Percentiles rank a stretch among this genome's conserved stretches.
Evolutionary conservation across 2,113 vertebrate genomes (phyloP).

Genomic region (Rhineura floridana): DNA sequence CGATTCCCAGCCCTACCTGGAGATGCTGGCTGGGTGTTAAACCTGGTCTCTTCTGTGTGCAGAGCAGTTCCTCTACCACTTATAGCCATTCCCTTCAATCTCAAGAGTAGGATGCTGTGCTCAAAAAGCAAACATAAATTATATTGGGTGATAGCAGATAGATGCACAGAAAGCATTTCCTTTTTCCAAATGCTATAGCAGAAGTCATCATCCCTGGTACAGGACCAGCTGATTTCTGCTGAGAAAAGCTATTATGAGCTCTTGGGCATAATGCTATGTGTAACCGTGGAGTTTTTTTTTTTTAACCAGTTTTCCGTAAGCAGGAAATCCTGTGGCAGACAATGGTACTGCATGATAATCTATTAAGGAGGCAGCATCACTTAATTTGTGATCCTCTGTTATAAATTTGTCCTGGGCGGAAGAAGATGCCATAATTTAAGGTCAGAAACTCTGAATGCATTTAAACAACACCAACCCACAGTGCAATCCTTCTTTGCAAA

Average conservation of each 20-base stretch:
- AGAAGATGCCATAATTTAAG: constrained; percentile 8
- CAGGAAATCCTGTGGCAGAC: constrained; percentile 61
- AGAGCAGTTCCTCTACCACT: too few relatives aligned
- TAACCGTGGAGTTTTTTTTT: constrained; percentile 37
- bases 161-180: background rate
- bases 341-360: constrained; percentile 42
- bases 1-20: too few relatives aligned
- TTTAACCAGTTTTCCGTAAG: background rate
- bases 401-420: background rate
- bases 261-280: fast-evolving
- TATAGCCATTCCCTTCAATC: too few relatives aligned
- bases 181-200: background rate
- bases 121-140: background rate
- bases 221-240: constrained; percentile 14
- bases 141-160: background rate
- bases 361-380: constrained; percentile 22
- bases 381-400: constrained; percentile 5
- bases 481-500: background rate
- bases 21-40: too few relatives aligned
- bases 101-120: background rate
- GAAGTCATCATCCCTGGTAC: background rate
- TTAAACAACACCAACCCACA: background rate
- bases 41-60: too few relatives aligned
- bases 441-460: background rate
- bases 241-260: constrained; percentile 46